Conservation (phyloP, 2,797 vertebrate genomes). For the Bryconaethiops microstoma region DNA sequence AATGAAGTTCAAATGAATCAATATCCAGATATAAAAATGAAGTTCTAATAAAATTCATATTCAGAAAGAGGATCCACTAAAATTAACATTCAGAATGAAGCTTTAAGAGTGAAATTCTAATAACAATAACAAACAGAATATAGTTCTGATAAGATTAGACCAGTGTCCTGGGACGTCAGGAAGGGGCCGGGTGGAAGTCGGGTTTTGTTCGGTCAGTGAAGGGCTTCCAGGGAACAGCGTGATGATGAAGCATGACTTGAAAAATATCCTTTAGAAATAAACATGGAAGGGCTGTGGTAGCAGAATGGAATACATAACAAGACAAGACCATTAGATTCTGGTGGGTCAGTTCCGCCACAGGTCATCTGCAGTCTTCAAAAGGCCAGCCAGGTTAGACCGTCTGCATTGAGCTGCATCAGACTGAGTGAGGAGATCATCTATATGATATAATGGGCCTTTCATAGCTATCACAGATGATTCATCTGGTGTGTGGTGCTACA, state of each 20-base stretch:
- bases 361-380: not conserved
- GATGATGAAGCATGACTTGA: not conserved
- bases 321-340: too few species aligned
- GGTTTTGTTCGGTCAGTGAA: not conserved
- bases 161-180: not conserved
- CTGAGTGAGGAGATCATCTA: not conserved
- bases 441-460: not conserved
- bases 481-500: not conserved
- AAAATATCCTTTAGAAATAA: not conserved
- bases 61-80: too few species aligned
- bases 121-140: too few species aligned
- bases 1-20: too few species aligned
- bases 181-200: not conserved
- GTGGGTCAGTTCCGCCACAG: too few species aligned
- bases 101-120: too few species aligned
- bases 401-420: not conserved
- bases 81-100: too few species aligned
- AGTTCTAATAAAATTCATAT: too few species aligned
- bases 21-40: too few species aligned
- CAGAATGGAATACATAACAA: not conserved
- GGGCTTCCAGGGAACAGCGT: conserved; percentile 1
- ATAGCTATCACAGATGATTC: not conserved
- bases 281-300: not conserved
- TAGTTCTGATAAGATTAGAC: too few species aligned
- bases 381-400: not conserved